These are phyloP conservation scores for Ondatra zibethicus DNA, from an alignment of 2,113 vertebrate species.

Conservation along the genomic window DNA sequence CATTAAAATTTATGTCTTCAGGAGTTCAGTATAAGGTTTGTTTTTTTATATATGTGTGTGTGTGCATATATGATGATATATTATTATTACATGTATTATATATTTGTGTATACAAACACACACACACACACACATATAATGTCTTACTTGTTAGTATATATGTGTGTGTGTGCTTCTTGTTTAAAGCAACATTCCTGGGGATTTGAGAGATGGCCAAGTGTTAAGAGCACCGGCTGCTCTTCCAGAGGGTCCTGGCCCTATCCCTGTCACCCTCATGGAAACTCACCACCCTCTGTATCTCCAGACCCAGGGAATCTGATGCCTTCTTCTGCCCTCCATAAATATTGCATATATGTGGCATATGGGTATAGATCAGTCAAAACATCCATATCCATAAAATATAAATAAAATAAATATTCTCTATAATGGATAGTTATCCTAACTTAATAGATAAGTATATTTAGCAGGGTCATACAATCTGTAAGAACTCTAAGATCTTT, in stretches of 20 bases:
- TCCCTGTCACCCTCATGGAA: no score
- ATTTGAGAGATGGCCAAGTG: not conserved
- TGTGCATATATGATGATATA: not conserved
- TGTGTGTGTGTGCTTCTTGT: not conserved
- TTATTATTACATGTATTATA: no score
- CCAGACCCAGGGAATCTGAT: not conserved
- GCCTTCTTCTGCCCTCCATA: not conserved
- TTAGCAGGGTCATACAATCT: not conserved
- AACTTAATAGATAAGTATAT: not conserved
- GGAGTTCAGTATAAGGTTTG: conserved; percentile 15
- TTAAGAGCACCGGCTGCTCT: not conserved
- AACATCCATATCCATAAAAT: not conserved
- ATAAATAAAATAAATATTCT: not conserved
- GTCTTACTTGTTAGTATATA: not conserved
- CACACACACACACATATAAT: not conserved
- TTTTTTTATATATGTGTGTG: not conserved
- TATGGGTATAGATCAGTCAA: not conserved
- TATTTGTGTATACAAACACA: not conserved
- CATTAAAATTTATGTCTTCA: conserved; percentile 55
- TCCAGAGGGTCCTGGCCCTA: not conserved
- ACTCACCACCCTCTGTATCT: not conserved
- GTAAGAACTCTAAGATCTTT: not conserved
- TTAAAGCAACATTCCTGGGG: not conserved
- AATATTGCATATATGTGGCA: not conserved
- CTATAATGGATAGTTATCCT: not conserved